Evolutionary conservation across 1,140 invertebrate species (phyloP), one percentile per base, ranked within the genome.

Genomic region (Diabrotica virgifera): DNA sequence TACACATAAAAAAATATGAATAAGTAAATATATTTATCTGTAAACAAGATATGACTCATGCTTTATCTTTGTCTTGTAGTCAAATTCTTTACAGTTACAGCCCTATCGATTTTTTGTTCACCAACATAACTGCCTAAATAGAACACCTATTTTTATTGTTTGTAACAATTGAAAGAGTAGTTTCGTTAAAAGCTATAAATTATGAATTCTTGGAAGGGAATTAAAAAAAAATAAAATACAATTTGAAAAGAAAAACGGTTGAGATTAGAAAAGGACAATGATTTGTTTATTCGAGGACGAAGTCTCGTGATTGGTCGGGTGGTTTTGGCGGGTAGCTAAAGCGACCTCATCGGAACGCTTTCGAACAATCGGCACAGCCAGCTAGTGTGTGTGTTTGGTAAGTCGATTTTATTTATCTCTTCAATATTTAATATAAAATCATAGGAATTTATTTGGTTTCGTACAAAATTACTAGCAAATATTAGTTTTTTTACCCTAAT

Each of bases 401-500:
- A 62, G 60, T 62, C 60, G 60, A 62, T 62, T 62, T 62, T 54
- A 54, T 52, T 59, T 54, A 53, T 46, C 24, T 24, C 52, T 62
- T 62, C 60, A 24, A 52, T 36, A 62, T 37, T 62, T 62, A 62
- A 62, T 62, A 54, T 62, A 62, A 62, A 62, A 54, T 62, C 52
- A 54, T 13, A 14, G 51, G 36, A 62, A 62, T 62, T 62, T 62
- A 54, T 62, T 62, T 8, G 60, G 37, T 37, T 38, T 24, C 10
- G 53, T 54, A 52, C 12, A 4, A 13, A 62, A 62, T 53, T 54
- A 62, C 54, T 54, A 14, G 9, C n/a, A 40, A 37, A 62, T 54
- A 51, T 62, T 62, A 62, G 60, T 62, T 62, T 62, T 62, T 62
- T 62, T 46, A 62, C 52, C 13, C 24, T n/a, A 64, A 64, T 70